Percentiles rank a stretch among this genome's conserved stretches.
Conservation (phyloP, 2,888 invertebrate species). For the Biston stratarius region DNA sequence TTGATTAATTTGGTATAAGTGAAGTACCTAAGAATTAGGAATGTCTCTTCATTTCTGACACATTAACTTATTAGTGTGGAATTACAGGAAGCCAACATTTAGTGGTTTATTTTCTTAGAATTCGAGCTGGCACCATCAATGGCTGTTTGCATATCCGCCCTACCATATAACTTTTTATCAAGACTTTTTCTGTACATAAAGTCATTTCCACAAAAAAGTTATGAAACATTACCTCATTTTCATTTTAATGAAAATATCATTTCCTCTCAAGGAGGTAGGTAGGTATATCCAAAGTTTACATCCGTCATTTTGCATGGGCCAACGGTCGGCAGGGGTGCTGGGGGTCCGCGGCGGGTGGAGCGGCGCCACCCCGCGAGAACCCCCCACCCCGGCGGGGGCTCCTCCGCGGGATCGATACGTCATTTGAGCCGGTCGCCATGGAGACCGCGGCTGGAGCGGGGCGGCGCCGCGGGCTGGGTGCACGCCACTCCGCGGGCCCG, state of each 20-base stretch:
- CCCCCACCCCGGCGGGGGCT: conserved; percentile 53
- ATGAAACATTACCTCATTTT: conserved; percentile 79
- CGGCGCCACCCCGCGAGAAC: conserved; percentile 79
- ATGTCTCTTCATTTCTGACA: no score
- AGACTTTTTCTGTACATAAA: conserved; percentile 38
- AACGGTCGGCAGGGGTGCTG: conserved; percentile 80
- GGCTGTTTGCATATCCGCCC: neutral
- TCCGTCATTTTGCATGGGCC: conserved; percentile 87
- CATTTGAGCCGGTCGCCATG: conserved; percentile 87
- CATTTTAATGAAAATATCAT: conserved; percentile 85
- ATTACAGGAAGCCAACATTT: neutral
- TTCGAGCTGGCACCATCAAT: neutral
- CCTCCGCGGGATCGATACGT: conserved; percentile 86
- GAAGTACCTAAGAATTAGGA: no score
- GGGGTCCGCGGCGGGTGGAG: conserved; percentile 80
- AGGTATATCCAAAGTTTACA: conserved; percentile 83
- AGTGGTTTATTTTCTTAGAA: neutral
- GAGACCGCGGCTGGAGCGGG: conserved; percentile 85
- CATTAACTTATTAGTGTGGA: neutral
- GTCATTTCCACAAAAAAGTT: conserved; percentile 50
- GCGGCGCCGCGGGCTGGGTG: conserved; percentile 82
- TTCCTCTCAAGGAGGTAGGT: conserved; percentile 84
- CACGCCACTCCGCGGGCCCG: conserved; percentile 72
- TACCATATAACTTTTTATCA: conserved; percentile 23
- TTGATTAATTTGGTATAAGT: no score